Percentiles rank a stretch among this genome's conserved stretches.
These are phyloP conservation scores for Pristionchus mayeri DNA, from an alignment of 2,888 invertebrate species.

Conservation along the genomic window DNA sequence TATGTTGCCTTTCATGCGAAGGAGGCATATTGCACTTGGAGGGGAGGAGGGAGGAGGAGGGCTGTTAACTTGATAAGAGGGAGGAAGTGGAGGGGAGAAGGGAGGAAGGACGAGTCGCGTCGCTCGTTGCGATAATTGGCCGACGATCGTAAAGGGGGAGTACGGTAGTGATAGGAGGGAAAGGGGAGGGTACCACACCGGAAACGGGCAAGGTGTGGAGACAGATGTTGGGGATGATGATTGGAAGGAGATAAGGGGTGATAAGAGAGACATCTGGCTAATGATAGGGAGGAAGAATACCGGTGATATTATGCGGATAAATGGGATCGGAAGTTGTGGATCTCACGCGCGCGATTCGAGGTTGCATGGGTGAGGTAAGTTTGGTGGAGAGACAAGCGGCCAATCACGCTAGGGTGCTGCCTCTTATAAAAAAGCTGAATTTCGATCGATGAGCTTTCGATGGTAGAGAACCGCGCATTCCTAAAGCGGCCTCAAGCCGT, in stretches of 20 bases:
- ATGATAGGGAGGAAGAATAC: background rate
- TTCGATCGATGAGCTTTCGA: no score
- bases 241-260: background rate
- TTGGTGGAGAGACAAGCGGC: no score
- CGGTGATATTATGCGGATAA: no score
- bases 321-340: no score
- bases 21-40: background rate
- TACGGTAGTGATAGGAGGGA: slow-evolving; percentile 11
- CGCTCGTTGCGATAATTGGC: slow-evolving; percentile 17
- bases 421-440: no score
- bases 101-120: background rate
- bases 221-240: background rate
- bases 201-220: slow-evolving; percentile 19
- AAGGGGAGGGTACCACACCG: background rate
- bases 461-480: no score
- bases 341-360: no score
- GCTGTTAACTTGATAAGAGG: slow-evolving; percentile 36
- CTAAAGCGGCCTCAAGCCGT: no score
- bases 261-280: slow-evolving; percentile 3
- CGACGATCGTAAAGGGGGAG: background rate
- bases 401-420: no score
- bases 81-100: slow-evolving; percentile 7
- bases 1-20: background rate
- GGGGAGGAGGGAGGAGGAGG: slow-evolving; percentile 2
- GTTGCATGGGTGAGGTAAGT: no score